Conservation (phyloP, 2,113 vertebrate species). For the Pan paniscus region DNA sequence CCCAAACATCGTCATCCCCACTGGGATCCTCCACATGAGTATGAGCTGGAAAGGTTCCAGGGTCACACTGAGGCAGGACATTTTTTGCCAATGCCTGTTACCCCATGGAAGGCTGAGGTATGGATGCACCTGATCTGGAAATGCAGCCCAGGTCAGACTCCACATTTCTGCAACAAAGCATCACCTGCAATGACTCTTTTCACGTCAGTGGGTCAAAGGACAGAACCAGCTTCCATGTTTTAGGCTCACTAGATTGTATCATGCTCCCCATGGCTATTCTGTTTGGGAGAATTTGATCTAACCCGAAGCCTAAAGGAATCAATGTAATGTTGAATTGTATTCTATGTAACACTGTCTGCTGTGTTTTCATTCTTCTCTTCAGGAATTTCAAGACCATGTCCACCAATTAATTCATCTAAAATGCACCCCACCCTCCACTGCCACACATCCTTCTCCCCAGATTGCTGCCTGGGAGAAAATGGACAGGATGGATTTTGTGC, state of each 20-base stretch:
- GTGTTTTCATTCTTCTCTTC: not conserved
- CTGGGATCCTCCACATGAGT: no score
- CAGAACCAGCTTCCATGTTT: fast-evolving
- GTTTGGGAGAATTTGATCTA: not conserved
- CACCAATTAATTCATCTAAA: not conserved
- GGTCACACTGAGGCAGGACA: not conserved
- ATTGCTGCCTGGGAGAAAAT: not conserved
- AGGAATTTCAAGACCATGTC: not conserved
- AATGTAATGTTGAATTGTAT: not conserved
- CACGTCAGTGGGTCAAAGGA: fast-evolving
- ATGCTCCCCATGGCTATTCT: not conserved
- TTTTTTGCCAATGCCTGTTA: not conserved
- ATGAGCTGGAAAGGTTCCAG: no score
- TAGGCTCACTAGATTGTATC: not conserved
- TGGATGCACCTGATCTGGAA: no score
- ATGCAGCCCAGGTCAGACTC: not conserved
- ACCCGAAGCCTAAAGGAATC: not conserved
- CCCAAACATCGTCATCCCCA: not conserved
- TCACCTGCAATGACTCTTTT: not conserved
- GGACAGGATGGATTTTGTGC: not conserved
- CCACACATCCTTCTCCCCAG: not conserved
- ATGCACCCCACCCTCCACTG: no score
- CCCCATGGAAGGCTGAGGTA: not conserved
- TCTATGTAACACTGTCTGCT: not conserved
- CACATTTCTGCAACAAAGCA: not conserved